Conservation (phyloP, 2,797 vertebrate species). For the Manis pentadactyla region DNA sequence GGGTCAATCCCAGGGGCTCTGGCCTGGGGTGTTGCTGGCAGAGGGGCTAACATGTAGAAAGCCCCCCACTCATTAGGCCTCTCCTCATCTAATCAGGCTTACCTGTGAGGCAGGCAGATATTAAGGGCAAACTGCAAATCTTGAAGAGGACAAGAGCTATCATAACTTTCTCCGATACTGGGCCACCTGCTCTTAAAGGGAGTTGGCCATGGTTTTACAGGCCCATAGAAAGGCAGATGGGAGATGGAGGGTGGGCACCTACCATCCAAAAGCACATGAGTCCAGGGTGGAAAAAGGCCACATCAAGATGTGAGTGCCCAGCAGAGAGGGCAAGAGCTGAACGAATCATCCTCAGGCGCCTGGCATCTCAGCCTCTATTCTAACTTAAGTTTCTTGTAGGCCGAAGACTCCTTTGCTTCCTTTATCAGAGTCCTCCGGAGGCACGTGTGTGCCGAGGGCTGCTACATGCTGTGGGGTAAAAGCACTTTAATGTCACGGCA, state of each 20-base stretch:
- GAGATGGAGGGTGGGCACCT: not conserved
- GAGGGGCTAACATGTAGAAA: not conserved
- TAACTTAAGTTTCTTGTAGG: not conserved
- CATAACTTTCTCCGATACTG: not conserved
- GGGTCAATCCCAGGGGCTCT: not conserved
- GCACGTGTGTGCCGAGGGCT: not conserved
- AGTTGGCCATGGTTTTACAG: not conserved
- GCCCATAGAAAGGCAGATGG: not conserved
- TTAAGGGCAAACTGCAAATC: not conserved
- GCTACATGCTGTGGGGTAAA: not conserved
- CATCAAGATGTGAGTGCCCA: not conserved
- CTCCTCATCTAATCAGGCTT: not conserved
- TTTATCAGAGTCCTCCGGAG: not conserved
- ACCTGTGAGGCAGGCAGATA: not conserved
- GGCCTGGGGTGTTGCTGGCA: not conserved
- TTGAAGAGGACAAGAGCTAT: not conserved
- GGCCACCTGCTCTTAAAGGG: not conserved
- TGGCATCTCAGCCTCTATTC: not conserved
- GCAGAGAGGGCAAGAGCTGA: not conserved
- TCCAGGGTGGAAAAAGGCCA: not conserved
- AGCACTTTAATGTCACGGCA: slow-evolving; percentile 42
- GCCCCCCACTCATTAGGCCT: not conserved
- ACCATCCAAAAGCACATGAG: not conserved
- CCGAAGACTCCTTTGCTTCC: not conserved
- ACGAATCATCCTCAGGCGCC: not conserved